These are phyloP conservation scores for Phylloscopus whistleri DNA, from an alignment of 2,113 vertebrate genomes.

Conservation along the genomic window DNA sequence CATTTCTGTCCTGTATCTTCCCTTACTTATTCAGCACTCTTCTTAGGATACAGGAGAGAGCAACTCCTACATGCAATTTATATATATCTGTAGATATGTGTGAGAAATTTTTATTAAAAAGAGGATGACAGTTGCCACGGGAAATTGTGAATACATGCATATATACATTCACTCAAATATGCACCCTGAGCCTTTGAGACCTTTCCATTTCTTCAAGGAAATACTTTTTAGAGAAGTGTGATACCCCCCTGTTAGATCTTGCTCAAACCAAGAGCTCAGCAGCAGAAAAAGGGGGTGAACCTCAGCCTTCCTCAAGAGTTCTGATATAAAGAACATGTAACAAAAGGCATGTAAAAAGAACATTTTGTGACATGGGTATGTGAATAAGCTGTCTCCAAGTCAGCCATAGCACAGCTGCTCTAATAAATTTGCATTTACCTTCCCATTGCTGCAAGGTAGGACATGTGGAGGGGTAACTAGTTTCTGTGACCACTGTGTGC, in stretches of 20 bases:
- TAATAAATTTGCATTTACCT: background rate
- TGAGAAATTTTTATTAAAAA: constrained; percentile 41
- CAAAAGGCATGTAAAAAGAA: background rate
- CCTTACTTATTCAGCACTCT: background rate
- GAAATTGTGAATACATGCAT: constrained; percentile 10
- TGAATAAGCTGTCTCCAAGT: background rate
- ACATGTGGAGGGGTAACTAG: background rate
- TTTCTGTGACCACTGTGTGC: background rate
- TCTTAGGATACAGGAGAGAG: background rate
- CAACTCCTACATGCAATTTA: constrained; percentile 46
- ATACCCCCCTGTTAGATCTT: background rate
- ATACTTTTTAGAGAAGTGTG: background rate
- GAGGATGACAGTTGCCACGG: constrained; percentile 24
- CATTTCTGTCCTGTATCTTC: background rate
- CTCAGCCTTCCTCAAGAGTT: background rate
- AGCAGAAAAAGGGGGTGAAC: background rate
- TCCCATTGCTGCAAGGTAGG: background rate
- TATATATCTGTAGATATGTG: constrained; percentile 10
- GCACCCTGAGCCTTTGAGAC: background rate
- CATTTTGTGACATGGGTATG: background rate
- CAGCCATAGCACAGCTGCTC: background rate
- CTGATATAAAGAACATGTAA: background rate
- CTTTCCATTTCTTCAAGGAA: background rate
- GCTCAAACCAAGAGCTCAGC: background rate
- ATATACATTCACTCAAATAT: background rate